These are phyloP conservation scores for Ptychobarbus kaznakovi DNA, from an alignment of 2,797 vertebrate genomes.

Conservation along the genomic window DNA sequence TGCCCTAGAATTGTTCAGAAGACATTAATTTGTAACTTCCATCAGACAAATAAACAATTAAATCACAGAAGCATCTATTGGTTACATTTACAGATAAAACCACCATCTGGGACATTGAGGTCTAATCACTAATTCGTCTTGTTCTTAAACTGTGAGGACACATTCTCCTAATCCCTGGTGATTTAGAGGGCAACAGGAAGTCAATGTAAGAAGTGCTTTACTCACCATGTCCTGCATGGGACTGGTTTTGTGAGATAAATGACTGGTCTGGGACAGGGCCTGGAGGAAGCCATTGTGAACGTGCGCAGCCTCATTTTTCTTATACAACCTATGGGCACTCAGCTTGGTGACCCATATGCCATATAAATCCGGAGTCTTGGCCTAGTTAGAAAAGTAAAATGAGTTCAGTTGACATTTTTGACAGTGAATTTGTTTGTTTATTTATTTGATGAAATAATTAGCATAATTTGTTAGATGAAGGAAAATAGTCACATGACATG, in stretches of 20 bases:
- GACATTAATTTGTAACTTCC: neutral
- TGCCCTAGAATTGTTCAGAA: conserved; percentile 58
- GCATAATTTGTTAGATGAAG: neutral
- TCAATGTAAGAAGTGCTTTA: conserved; percentile 6
- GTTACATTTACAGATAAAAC: conserved; percentile 8
- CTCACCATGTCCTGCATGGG: conserved; percentile 67
- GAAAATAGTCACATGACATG: neutral
- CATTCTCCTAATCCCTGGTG: conserved; percentile 29
- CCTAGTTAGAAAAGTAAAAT: conserved; percentile 69
- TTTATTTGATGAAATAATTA: neutral
- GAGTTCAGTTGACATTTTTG: neutral
- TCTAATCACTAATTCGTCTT: conserved; percentile 25
- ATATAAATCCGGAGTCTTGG: conserved; percentile 89
- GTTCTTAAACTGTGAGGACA: conserved; percentile 35
- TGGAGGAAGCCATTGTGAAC: conserved; percentile 69
- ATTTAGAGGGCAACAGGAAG: neutral
- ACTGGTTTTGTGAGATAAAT: conserved; percentile 69
- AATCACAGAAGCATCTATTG: neutral
- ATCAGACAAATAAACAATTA: neutral
- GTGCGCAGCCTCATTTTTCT: conserved; percentile 75
- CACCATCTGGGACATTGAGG: conserved; percentile 15
- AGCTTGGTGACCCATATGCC: conserved; percentile 91
- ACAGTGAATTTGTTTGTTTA: too few relatives aligned
- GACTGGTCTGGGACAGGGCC: conserved; percentile 50
- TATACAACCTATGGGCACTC: conserved; percentile 85